These are phyloP conservation scores for Atrichornis clamosus DNA, from an alignment of 2,113 vertebrate genomes.

Conservation along the genomic window DNA sequence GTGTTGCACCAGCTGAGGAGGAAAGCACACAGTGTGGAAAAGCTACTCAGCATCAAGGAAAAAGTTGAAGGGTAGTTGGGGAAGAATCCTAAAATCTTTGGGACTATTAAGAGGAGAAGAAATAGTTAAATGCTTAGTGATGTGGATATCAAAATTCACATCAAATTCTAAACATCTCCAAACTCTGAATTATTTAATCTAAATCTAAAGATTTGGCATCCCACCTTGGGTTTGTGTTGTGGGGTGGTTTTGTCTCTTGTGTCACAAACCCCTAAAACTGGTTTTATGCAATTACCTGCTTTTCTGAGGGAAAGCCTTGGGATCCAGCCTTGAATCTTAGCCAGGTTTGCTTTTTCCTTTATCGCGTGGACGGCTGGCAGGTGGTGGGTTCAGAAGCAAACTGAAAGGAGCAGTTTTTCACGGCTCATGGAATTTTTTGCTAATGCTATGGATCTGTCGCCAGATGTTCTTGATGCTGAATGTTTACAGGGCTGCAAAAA, in stretches of 20 bases:
- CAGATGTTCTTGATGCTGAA: not conserved
- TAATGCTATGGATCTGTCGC: accelerated
- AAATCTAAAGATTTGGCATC: not conserved
- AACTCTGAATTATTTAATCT: not conserved
- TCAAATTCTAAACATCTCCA: not conserved
- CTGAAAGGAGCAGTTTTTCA: not conserved
- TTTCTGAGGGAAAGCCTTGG: not conserved
- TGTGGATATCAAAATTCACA: not conserved
- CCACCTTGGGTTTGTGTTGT: not conserved
- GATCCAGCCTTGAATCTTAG: not conserved
- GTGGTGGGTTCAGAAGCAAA: not conserved
- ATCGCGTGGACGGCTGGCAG: not conserved
- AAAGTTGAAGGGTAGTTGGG: not conserved
- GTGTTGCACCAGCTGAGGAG: not conserved
- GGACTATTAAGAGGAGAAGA: not conserved
- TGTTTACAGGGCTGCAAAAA: not conserved
- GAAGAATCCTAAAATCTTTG: not conserved
- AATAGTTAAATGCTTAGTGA: not conserved
- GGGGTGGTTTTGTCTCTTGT: not conserved
- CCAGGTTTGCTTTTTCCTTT: not conserved
- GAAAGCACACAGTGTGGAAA: not conserved
- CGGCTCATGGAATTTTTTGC: accelerated
- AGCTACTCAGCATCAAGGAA: not conserved
- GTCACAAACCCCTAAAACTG: not conserved
- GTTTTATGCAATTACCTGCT: not conserved